Conservation (phyloP, 2,797 vertebrate species). For the Smutsia temminckii region DNA sequence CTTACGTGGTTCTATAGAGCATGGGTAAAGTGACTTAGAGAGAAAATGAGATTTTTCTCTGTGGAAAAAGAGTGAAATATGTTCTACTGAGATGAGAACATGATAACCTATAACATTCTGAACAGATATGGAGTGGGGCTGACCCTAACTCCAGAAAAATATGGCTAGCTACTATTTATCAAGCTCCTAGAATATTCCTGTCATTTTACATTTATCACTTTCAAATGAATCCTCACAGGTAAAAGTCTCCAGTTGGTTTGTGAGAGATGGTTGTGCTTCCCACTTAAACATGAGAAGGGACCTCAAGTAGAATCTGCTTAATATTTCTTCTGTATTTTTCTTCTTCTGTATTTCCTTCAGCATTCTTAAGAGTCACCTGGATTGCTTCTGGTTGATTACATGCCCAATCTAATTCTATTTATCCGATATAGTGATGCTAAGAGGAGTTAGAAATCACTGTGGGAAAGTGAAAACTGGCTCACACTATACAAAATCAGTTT, state of each 20-base stretch:
- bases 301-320: background rate
- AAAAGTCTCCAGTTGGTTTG: background rate
- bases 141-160: background rate
- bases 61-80: background rate
- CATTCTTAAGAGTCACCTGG: background rate
- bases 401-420: background rate
- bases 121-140: background rate
- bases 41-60: background rate
- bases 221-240: background rate
- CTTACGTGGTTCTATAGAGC: background rate
- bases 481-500: background rate
- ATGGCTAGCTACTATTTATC: background rate
- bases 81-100: background rate
- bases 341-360: background rate
- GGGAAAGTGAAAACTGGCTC: constrained; percentile 11
- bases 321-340: background rate
- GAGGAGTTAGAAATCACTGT: constrained; percentile 43
- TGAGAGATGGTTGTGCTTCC: background rate
- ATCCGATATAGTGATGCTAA: background rate
- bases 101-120: background rate
- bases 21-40: background rate
- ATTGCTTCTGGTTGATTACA: background rate
- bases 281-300: background rate
- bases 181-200: background rate
- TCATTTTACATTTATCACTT: constrained; percentile 5